phyloP scores from a whole-genome alignment of 2,113 vertebrate genomes.

The Ictalurus punctatus region DNA sequence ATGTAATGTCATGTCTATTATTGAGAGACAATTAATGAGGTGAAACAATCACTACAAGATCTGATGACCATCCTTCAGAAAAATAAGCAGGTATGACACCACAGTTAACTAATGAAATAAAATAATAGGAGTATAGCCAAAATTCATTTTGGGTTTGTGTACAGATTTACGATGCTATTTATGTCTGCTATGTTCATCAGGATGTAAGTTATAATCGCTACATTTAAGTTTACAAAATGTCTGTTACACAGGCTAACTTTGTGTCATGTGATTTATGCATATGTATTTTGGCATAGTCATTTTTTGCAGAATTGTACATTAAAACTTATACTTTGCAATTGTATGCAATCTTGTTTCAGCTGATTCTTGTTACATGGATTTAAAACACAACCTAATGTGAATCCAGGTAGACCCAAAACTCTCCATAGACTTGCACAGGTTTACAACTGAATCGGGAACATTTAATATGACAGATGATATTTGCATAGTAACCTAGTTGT shows the following conservation, averaged over 20 bases:
- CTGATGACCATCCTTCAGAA: too few species aligned
- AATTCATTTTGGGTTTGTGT: background rate
- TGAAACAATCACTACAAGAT: too few species aligned
- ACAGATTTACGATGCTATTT: background rate
- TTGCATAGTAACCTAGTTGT: background rate
- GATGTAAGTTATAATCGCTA: background rate
- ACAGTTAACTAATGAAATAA: background rate
- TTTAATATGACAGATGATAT: background rate
- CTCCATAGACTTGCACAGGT: background rate
- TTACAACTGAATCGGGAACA: background rate
- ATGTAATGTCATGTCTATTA: too few species aligned
- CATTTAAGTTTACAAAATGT: background rate
- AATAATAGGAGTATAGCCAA: background rate
- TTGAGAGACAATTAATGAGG: too few species aligned
- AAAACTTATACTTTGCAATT: background rate
- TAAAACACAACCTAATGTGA: background rate
- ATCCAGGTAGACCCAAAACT: background rate
- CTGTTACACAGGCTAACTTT: background rate
- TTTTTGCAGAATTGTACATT: background rate
- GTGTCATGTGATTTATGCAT: background rate
- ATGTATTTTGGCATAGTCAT: too few species aligned
- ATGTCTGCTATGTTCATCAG: background rate
- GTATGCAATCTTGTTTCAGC: background rate
- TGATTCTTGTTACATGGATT: background rate
- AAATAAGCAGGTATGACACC: background rate